Percentiles rank a stretch among this genome's conserved stretches.
Evolutionary conservation across 23 tunicate genomes (phyloP).

Genomic region (Clavelina lepadiformis): DNA sequence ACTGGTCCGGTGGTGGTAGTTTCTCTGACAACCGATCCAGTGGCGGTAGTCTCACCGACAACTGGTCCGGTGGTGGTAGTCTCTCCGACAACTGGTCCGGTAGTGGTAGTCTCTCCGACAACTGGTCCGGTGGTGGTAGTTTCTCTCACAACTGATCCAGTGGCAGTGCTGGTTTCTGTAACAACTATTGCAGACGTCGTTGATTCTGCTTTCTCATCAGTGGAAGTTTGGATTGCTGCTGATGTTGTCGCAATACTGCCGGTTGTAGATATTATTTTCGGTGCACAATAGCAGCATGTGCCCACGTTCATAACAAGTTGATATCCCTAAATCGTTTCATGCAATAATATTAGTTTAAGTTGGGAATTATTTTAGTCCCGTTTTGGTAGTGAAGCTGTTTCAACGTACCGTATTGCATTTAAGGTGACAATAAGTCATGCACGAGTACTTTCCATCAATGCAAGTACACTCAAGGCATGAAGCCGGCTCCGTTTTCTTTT

Average conservation of each 20-base stretch:
- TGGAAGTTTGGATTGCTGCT: slow-evolving; percentile 1
- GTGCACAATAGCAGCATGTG: slow-evolving; percentile 70
- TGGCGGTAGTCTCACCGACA: slow-evolving; percentile 28
- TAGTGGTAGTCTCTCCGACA: slow-evolving; percentile 9
- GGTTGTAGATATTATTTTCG: too few species aligned
- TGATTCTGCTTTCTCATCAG: neutral
- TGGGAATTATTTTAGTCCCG: too few species aligned
- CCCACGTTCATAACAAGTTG: slow-evolving; percentile 20
- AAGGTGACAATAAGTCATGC: slow-evolving; percentile 29
- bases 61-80: slow-evolving; percentile 16
- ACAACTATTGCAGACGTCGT: slow-evolving; percentile 13
- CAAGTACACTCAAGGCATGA: slow-evolving; percentile 72
- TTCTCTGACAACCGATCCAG: slow-evolving; percentile 16
- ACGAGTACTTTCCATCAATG: slow-evolving; percentile 21
- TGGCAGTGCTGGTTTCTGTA: slow-evolving; percentile 17
- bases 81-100: slow-evolving; percentile 4
- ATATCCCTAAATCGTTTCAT: slow-evolving; percentile 27
- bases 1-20: slow-evolving; percentile 30
- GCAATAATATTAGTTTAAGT: neutral
- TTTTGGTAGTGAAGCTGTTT: too few species aligned
- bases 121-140: slow-evolving; percentile 19
- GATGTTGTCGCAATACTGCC: neutral
- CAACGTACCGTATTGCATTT: slow-evolving; percentile 49
- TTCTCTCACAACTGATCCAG: slow-evolving; percentile 7
- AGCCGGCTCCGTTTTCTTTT: slow-evolving; percentile 12